phyloP scores from a whole-genome alignment of 2,113 vertebrate genomes.

The Rallus limicola region DNA sequence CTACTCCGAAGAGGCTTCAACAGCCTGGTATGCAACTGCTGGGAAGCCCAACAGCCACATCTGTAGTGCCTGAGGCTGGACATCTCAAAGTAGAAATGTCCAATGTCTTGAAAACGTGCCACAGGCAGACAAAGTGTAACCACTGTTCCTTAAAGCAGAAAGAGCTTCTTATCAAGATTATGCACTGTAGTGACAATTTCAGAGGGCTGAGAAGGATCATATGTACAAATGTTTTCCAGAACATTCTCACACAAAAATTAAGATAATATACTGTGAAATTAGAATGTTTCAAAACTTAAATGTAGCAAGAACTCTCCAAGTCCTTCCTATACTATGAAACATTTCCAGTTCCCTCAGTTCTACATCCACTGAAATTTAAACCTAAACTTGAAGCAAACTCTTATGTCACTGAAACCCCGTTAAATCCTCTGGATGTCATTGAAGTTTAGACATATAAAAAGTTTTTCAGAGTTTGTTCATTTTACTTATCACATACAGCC shows the following conservation, averaged over 20 bases:
- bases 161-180: background rate
- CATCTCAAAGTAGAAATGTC: background rate
- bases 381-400: background rate
- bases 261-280: background rate
- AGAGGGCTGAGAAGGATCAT: background rate
- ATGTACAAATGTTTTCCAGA: background rate
- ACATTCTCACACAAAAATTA: background rate
- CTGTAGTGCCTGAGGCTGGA: background rate
- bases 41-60: background rate
- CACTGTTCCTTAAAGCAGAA: background rate
- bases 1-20: background rate
- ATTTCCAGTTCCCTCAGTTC: background rate
- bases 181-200: background rate
- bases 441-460: background rate
- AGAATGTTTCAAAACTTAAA: background rate
- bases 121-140: background rate
- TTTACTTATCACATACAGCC: background rate
- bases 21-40: background rate
- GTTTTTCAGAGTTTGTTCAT: background rate
- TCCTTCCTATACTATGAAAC: background rate
- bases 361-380: background rate
- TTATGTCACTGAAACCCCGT: background rate
- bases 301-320: background rate
- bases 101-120: background rate
- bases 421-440: background rate